These are phyloP conservation scores for Leptura quadrifasciata DNA, from an alignment of 2,888 invertebrate genomes.

Conservation along the genomic window DNA sequence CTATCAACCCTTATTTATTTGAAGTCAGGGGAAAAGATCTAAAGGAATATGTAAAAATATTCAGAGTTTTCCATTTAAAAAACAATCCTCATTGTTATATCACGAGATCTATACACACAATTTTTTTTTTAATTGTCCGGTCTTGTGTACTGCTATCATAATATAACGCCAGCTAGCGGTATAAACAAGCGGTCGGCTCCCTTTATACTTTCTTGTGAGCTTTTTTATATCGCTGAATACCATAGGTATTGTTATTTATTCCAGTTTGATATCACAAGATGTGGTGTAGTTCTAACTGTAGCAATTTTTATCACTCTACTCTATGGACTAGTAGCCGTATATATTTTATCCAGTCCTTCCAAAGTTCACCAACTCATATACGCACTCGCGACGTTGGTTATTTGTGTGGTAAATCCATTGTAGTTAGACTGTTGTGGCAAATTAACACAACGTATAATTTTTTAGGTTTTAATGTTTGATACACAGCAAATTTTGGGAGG, in stretches of 20 bases:
- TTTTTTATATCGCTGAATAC: not conserved
- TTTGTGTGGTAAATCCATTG: slow-evolving; percentile 57
- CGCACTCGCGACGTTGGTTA: slow-evolving; percentile 76
- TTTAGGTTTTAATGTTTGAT: slow-evolving; percentile 79
- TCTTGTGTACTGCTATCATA: too few species aligned
- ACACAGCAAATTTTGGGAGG: slow-evolving; percentile 82
- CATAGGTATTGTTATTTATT: slow-evolving; percentile 9
- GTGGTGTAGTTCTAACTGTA: slow-evolving; percentile 73
- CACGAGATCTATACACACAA: too few species aligned
- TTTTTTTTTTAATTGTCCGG: too few species aligned
- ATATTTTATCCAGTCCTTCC: slow-evolving; percentile 52
- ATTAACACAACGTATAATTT: slow-evolving; percentile 44
- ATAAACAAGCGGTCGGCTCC: too few species aligned
- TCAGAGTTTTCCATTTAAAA: too few species aligned
- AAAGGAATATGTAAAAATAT: too few species aligned
- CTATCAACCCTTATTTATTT: too few species aligned
- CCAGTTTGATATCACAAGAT: slow-evolving; percentile 76
- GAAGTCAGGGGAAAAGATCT: too few species aligned
- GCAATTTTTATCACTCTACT: slow-evolving; percentile 52
- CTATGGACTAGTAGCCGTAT: slow-evolving; percentile 52
- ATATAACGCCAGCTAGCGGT: too few species aligned
- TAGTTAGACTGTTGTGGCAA: not conserved
- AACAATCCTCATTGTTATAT: too few species aligned
- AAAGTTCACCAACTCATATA: slow-evolving; percentile 72
- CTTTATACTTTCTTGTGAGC: too few species aligned